These are phyloP conservation scores for Morbakka virulenta DNA, from an alignment of 30 jellyfish, hydroid and myxozoan genomes.

Conservation along the genomic window DNA sequence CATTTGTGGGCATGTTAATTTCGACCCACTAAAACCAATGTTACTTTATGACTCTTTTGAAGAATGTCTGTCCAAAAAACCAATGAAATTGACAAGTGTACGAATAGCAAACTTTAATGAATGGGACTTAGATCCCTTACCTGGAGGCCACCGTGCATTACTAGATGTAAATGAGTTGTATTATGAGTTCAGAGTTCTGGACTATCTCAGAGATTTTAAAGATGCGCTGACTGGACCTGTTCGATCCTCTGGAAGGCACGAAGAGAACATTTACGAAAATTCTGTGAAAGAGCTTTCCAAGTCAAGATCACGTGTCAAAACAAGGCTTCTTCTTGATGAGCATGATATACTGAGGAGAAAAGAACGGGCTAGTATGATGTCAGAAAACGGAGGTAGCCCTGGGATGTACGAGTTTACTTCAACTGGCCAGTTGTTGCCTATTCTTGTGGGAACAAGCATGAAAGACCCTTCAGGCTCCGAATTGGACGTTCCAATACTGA, in stretches of 20 bases:
- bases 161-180: slow-evolving; percentile 88
- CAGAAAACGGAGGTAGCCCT: slow-evolving; percentile 95
- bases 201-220: slow-evolving; percentile 72
- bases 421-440: slow-evolving; percentile 92
- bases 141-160: slow-evolving; percentile 90
- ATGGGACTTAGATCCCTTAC: slow-evolving; percentile 56
- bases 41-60: slow-evolving; percentile 70
- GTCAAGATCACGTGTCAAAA: slow-evolving; percentile 71
- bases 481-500: slow-evolving; percentile 87
- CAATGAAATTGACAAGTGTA: slow-evolving; percentile 84
- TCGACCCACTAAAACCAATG: slow-evolving; percentile 64
- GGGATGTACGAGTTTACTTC: slow-evolving; percentile 89
- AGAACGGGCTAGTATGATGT: slow-evolving; percentile 57
- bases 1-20: slow-evolving; percentile 78
- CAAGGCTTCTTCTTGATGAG: slow-evolving; percentile 60
- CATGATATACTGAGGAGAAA: slow-evolving; percentile 55
- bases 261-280: slow-evolving; percentile 75
- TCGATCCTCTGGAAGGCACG: slow-evolving; percentile 88
- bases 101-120: slow-evolving; percentile 50
- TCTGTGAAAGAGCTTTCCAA: slow-evolving; percentile 62
- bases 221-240: slow-evolving; percentile 77
- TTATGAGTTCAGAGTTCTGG: slow-evolving; percentile 76
- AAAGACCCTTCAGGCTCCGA: slow-evolving; percentile 97
- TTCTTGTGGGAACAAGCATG: slow-evolving; percentile 85
- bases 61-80: slow-evolving; percentile 63